Evolutionary conservation across 1,140 invertebrate genomes (phyloP).

Genomic region (Drosophila micromelanica): DNA sequence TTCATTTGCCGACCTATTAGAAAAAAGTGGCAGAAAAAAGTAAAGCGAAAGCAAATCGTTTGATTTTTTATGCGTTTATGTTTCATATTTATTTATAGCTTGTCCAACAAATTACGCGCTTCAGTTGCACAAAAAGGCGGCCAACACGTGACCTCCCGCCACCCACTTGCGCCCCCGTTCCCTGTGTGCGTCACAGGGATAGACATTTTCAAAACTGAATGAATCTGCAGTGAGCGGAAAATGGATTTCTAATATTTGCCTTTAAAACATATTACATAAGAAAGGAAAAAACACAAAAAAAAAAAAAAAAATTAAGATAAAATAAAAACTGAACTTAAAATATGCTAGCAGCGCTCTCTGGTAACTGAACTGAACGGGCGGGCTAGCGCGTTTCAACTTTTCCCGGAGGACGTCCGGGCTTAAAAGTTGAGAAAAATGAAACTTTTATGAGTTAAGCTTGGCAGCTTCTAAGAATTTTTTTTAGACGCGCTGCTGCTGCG

Average conservation of each 20-base stretch:
- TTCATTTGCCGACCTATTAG: too few relatives aligned
- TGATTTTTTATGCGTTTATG: conserved; percentile 63
- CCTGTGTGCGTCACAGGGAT: conserved; percentile 11
- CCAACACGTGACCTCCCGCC: conserved; percentile 67
- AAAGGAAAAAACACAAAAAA: conserved; percentile 38
- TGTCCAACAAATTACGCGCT: conserved; percentile 81
- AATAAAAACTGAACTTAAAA: conserved; percentile 61
- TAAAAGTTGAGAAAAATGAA: conserved; percentile 84
- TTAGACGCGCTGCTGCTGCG: not conserved
- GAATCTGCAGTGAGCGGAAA: conserved; percentile 82
- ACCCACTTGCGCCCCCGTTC: not conserved
- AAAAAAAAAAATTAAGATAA: conserved; percentile 12
- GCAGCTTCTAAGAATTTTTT: conserved; percentile 25
- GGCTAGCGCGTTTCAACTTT: conserved; percentile 45
- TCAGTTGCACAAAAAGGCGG: conserved; percentile 74
- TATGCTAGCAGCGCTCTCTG: conserved; percentile 47
- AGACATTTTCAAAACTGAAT: conserved; percentile 80
- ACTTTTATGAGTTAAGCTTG: conserved; percentile 71
- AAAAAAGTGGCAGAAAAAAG: conserved; percentile 19
- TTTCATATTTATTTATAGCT: conserved; percentile 79
- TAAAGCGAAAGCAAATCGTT: conserved; percentile 59
- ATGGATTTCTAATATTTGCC: conserved; percentile 82
- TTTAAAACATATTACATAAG: conserved; percentile 50
- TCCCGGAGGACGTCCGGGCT: conserved; percentile 83
- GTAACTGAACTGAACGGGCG: conserved; percentile 34